Percentiles rank a stretch among this genome's conserved stretches.
Conservation (phyloP, 2,113 vertebrate genomes). For the Colistium nudipinnis region DNA sequence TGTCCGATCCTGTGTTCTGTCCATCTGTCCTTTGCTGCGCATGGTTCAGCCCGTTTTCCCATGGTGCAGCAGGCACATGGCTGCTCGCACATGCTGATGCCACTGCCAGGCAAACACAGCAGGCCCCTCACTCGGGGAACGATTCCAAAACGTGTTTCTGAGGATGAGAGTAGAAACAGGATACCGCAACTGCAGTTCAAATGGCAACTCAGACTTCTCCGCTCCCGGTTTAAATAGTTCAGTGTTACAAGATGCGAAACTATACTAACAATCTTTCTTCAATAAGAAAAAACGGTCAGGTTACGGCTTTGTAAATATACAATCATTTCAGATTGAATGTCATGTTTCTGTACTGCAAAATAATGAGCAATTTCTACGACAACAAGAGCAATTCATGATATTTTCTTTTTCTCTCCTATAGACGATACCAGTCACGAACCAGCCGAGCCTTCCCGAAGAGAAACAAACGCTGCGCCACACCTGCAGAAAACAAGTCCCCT, state of each 20-base stretch:
- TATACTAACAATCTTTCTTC: not conserved
- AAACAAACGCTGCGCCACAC: conserved; percentile 83
- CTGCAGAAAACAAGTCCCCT: conserved; percentile 87
- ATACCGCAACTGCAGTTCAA: conserved; percentile 63
- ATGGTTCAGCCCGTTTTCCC: conserved; percentile 58
- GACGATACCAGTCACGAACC: conserved; percentile 97
- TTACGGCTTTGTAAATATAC: not conserved
- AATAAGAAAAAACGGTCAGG: not conserved
- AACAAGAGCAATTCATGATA: not conserved
- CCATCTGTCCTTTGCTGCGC: conserved; percentile 57
- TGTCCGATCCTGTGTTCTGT: conserved; percentile 33
- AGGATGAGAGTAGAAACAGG: conserved; percentile 35
- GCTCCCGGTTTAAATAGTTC: not conserved
- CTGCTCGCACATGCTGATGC: conserved; percentile 56
- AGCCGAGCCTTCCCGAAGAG: conserved; percentile 93
- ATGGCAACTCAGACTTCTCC: conserved; percentile 66
- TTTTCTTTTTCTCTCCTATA: conserved; percentile 58
- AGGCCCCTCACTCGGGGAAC: conserved; percentile 40
- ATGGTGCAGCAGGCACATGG: conserved; percentile 51
- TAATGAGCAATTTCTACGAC: not conserved
- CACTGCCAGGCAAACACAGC: conserved; percentile 22
- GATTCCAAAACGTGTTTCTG: conserved; percentile 44
- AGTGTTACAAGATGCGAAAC: not conserved
- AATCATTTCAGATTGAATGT: not conserved
- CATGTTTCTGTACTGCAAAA: not conserved